Conservation (phyloP, 2,888 invertebrate species). For the Aspidapion aeneum region DNA sequence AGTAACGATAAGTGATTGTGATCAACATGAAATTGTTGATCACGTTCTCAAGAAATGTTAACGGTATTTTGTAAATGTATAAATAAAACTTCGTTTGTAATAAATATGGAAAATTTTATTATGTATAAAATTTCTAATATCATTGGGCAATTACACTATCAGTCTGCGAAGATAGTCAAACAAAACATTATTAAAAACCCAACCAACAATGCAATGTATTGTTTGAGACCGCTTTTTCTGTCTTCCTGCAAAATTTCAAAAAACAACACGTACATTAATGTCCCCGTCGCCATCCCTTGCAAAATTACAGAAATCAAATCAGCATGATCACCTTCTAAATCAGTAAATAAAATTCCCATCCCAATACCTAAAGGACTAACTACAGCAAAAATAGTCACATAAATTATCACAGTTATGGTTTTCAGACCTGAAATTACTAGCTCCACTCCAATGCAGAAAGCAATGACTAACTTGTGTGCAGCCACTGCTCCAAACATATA, state of each 20-base stretch:
- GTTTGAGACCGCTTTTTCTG: conserved; percentile 57
- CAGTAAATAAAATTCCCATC: conserved; percentile 65
- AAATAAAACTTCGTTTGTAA: no score
- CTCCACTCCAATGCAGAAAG: conserved; percentile 85
- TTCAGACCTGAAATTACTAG: conserved; percentile 68
- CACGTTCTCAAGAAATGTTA: no score
- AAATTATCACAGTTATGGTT: conserved; percentile 58
- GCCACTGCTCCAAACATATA: conserved; percentile 83
- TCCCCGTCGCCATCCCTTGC: conserved; percentile 89
- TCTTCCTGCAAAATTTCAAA: conserved; percentile 81
- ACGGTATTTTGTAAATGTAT: no score
- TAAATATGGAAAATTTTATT: no score
- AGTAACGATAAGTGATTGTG: no score
- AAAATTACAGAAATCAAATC: conserved; percentile 62
- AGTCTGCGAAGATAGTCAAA: conserved; percentile 22
- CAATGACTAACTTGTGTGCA: conserved; percentile 82
- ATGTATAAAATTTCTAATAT: no score
- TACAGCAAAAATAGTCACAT: conserved; percentile 73
- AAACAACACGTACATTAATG: conserved; percentile 93
- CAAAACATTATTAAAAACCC: conserved; percentile 73
- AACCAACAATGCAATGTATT: conserved; percentile 61
- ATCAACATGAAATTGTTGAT: no score
- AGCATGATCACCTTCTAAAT: conserved; percentile 55
- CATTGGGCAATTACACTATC: no score
- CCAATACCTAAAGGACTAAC: conserved; percentile 80